Conservation (phyloP, 2,797 vertebrate genomes). For the Cirrhinus mrigala region DNA sequence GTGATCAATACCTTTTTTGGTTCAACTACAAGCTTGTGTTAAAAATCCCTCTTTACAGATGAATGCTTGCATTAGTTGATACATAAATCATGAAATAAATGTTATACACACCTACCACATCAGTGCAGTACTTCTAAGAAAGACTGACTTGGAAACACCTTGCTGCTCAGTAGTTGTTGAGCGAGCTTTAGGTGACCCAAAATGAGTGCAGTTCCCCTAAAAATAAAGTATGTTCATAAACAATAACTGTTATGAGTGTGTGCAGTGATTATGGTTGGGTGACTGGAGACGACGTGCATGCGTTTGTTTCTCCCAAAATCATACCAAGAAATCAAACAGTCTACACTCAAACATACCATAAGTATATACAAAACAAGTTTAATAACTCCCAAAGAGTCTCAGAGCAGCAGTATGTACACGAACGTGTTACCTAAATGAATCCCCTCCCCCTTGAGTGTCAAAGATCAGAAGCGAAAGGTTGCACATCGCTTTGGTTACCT, state of each 20-base stretch:
- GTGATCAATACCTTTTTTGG: conserved; percentile 16
- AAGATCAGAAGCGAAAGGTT: conserved; percentile 67
- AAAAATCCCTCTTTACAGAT: conserved; percentile 31
- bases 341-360: conserved; percentile 70
- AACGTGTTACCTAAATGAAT: conserved; percentile 56
- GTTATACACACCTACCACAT: conserved; percentile 21
- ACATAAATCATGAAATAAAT: background rate
- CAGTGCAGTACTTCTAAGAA: conserved; percentile 7
- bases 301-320: conserved; percentile 67
- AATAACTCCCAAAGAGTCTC: conserved; percentile 66
- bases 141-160: background rate
- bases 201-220: background rate
- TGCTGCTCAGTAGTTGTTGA: background rate
- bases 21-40: conserved; percentile 34
- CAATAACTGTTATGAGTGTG: background rate
- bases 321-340: conserved; percentile 70
- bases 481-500: conserved; percentile 82
- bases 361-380: conserved; percentile 71
- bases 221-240: conserved; percentile 9
- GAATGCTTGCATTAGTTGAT: conserved; percentile 13
- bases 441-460: conserved; percentile 63
- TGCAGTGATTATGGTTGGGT: background rate
- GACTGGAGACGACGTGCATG: conserved; percentile 71
- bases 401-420: conserved; percentile 58
- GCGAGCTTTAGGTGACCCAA: background rate